Conservation (phyloP, 2,113 vertebrate genomes). For the Seriola dumerili region DNA sequence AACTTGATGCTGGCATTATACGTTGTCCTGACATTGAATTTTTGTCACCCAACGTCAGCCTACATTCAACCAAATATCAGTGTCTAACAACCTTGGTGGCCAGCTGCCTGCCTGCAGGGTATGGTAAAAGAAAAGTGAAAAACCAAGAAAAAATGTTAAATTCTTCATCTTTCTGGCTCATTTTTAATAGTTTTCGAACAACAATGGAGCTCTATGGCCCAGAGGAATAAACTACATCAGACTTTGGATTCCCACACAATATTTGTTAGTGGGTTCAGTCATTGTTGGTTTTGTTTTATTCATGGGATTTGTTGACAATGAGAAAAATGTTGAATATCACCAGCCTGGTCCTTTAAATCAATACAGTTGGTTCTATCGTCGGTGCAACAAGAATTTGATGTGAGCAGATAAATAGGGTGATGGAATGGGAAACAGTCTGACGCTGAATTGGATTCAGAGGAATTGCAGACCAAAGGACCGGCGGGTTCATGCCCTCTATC, state of each 20-base stretch:
- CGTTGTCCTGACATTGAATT: too few relatives aligned
- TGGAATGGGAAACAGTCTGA: slow-evolving; percentile 57
- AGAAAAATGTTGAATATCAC: slow-evolving; percentile 44
- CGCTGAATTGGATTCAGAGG: slow-evolving; percentile 70
- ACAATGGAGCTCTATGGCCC: not conserved
- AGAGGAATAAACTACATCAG: not conserved
- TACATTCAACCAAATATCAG: too few relatives aligned
- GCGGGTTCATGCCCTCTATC: slow-evolving; percentile 75
- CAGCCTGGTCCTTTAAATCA: slow-evolving; percentile 44
- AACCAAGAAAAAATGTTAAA: too few relatives aligned
- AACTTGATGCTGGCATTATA: too few relatives aligned
- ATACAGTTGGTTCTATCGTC: slow-evolving; percentile 45
- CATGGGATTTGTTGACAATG: slow-evolving; percentile 20
- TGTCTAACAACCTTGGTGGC: too few relatives aligned
- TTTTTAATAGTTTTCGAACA: not conserved
- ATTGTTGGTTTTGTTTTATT: slow-evolving; percentile 41
- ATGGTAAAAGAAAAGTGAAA: too few relatives aligned
- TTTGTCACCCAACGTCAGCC: too few relatives aligned
- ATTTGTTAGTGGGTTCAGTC: not conserved
- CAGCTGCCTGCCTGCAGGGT: too few relatives aligned
- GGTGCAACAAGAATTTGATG: slow-evolving; percentile 51
- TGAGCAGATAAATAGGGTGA: slow-evolving; percentile 54
- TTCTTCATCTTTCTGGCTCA: not conserved
- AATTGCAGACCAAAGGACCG: slow-evolving; percentile 63
- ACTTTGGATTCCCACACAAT: not conserved